Base-by-base conservation (phyloP, 30 jellyfish, hydroid and myxozoan species). In the Pelagia noctiluca region DNA sequence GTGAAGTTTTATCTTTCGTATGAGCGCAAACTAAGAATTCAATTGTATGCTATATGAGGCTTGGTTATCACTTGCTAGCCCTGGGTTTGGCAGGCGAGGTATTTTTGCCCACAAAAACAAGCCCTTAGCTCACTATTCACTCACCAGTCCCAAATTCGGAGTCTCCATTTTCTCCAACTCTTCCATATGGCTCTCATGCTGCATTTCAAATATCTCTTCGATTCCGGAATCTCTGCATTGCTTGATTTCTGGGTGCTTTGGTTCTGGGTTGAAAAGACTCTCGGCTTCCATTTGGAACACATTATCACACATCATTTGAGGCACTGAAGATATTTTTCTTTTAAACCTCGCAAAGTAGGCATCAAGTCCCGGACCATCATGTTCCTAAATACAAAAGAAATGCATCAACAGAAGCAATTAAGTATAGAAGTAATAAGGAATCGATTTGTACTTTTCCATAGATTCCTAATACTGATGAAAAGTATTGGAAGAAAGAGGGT, bases 271-370 rank as follows among this genome's bases (percentile, higher is more conserved):
- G 1, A 31, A 8, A 35, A 7, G 32, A 0, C 34, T 76, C 3
- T 22, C 23, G 3, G 24, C 48, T 19, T 37, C 62, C n/a, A 32
- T 49, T 5, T 76, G 33, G 31, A 79, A 24, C 0, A 29, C 63
- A 57, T 82, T 50, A 2, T 54, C 71, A 57, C 47, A 63, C 11
- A 52, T 63, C 24, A 52, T 5, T 0, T 38, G 76, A 75, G 25
- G 10, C n/a, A 82, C 79, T 10, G 70, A 82, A 1, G 92, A 69
- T 57, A 36, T 82, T 47, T 82, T 82, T 19, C 49, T 38, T 32
- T 57, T 19, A 62, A 68, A 82, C 49, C 62, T 82, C 11, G 92
- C 85, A 70, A 82, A 82, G 38, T 47, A 82, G 4, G 53, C 48
- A 52, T 32, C 84, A 24, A 53, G 11, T 25, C 46, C 86, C 5